Base-by-base conservation (phyloP, 2,888 invertebrate genomes). In the Cyclophora punctaria region DNA sequence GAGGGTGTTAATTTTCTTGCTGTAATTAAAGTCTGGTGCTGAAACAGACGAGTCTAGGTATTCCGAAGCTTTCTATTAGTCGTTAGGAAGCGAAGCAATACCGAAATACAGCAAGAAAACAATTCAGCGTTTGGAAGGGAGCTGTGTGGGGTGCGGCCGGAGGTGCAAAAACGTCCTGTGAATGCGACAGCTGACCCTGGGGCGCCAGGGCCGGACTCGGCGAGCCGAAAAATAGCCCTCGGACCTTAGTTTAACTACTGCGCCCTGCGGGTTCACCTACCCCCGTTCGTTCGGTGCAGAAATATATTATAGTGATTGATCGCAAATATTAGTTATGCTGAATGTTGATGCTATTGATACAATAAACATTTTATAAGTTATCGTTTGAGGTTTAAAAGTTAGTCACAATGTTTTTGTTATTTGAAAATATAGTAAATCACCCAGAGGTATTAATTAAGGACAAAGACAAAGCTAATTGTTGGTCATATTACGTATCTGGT, bases 81-180 rank as follows among this genome's bases (percentile, higher is more conserved):
- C 73, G 74, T 72, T 76, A 74, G 67, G 52, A 54, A 53, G 63
- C 61, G 55, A 52, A 48, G 51, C 56, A 48, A 52, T 53, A 51
- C 56, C 53, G 46, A 51, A 56, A 56, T 56, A 63, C 67, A 67
- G 61, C 79, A 83, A 83, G 83, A 83, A 83, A 83, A 84, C 79
- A 81, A 83, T 83, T 85, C 80, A 77, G 74, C 71, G 69, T 64
- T 63, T 66, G 57, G 69, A 69, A 72, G 67, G 66, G 57, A 47
- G 53, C 58, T 48, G 53, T 55, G 58, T 58, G 63, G 54, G 60
- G 60, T 48, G 60, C 64, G 68, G 66, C 63, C 58, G 66, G 60
- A 73, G 71, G 75, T 75, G 75, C 79, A 84, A 85, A 84, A 85
- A 84, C 81, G 64, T 58, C 64, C 71, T 84, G 85, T 75, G 85